A percentile compares a stretch with the other conserved stretches of the same genome.
These are phyloP conservation scores for Melinaea menophilus DNA, from an alignment of 2,888 invertebrate genomes.

Conservation along the genomic window DNA sequence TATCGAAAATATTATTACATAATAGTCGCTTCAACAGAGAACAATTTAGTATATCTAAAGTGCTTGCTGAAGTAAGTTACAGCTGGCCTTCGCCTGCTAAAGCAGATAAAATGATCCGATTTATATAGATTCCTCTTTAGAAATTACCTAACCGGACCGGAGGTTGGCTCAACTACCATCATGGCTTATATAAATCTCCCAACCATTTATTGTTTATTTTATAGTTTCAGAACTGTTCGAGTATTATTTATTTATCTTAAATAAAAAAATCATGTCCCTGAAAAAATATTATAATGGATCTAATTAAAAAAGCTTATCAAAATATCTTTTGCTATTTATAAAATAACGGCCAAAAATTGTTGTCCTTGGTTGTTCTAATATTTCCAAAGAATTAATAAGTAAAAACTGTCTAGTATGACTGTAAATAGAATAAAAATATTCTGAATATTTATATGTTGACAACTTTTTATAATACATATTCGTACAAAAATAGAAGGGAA, in stretches of 20 bases:
- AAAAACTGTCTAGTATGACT: too few species aligned
- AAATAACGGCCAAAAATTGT: too few species aligned
- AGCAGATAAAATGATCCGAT: slow-evolving; percentile 21
- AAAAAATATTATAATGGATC: too few species aligned
- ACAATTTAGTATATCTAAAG: background rate
- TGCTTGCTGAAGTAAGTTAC: slow-evolving; percentile 15
- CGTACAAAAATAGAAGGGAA: background rate
- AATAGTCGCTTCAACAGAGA: background rate
- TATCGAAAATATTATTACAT: too few species aligned
- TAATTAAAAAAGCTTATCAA: too few species aligned
- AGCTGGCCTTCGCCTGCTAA: slow-evolving; percentile 13
- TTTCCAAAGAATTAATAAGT: too few species aligned
- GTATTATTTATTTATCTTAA: background rate
- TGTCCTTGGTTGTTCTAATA: too few species aligned
- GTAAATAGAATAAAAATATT: too few species aligned
- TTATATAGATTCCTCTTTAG: slow-evolving; percentile 19
- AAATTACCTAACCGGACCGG: slow-evolving; percentile 15
- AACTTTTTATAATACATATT: too few species aligned
- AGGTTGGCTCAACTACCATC: slow-evolving; percentile 6
- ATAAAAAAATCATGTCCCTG: background rate
- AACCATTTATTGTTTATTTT: background rate
- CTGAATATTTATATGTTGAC: too few species aligned
- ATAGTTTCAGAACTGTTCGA: background rate
- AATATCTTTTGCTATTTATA: too few species aligned
- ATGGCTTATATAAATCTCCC: background rate